phyloP scores from a whole-genome alignment of 2,113 vertebrate species.

The Bettongia penicillata region DNA sequence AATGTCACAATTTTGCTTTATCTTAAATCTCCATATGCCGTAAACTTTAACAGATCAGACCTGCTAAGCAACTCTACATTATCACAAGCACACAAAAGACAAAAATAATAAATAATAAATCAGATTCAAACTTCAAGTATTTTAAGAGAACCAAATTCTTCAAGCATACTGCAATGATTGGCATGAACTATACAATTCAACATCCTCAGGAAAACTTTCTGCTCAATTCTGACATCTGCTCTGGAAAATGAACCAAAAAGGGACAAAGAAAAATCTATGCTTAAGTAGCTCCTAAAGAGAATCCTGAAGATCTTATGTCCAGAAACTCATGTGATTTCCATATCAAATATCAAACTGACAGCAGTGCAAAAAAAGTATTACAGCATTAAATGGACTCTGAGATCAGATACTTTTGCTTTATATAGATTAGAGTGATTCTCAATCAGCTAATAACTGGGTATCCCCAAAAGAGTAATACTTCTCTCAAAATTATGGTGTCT shows the following conservation, averaged over 20 bases:
- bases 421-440: neutral
- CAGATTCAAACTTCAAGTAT: neutral
- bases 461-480: neutral
- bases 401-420: neutral
- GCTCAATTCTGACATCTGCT: neutral
- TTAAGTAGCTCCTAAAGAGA: neutral
- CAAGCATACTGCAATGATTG: neutral
- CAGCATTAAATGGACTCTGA: neutral
- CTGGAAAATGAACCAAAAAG: conserved; percentile 47
- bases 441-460: neutral
- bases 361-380: neutral
- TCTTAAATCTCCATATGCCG: conserved; percentile 1
- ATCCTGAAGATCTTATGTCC: neutral
- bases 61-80: neutral
- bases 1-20: neutral
- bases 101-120: neutral
- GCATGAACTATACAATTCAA: neutral
- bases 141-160: neutral
- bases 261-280: neutral
- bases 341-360: neutral
- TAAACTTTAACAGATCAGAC: neutral
- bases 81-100: neutral
- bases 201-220: conserved; percentile 6
- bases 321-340: neutral
- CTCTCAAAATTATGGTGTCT: neutral